Evolutionary conservation across 2,888 invertebrate species (phyloP).

Genomic region (Crioceris asparagi): DNA sequence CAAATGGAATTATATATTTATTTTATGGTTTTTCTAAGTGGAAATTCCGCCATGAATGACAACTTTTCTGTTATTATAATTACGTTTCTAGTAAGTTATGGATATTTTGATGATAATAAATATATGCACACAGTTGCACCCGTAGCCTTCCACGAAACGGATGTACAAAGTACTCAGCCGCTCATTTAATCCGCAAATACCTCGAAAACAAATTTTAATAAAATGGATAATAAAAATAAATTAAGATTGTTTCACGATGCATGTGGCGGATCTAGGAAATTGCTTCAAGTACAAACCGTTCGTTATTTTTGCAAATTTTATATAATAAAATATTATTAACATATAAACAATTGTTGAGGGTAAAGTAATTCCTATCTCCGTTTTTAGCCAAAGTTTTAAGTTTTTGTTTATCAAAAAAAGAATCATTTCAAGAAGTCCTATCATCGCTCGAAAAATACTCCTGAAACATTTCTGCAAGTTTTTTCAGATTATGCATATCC

Average conservation of each 20-base stretch:
- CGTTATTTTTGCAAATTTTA: slow-evolving; percentile 66
- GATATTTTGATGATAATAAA: too few species aligned
- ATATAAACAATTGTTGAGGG: slow-evolving; percentile 38
- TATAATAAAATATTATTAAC: slow-evolving; percentile 38
- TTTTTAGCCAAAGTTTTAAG: slow-evolving; percentile 28
- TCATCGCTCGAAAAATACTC: too few species aligned
- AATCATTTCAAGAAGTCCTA: too few species aligned
- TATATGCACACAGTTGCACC: slow-evolving; percentile 23
- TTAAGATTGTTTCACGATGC: slow-evolving; percentile 19
- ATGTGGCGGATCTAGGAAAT: slow-evolving; percentile 41
- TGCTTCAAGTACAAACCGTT: slow-evolving; percentile 62
- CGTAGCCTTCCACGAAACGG: slow-evolving; percentile 34
- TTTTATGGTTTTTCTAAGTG: too few species aligned
- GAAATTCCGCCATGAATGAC: too few species aligned
- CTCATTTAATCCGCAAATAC: slow-evolving; percentile 31
- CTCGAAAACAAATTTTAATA: too few species aligned
- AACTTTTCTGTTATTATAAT: too few species aligned
- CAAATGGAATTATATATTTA: too few species aligned
- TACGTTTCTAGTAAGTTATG: too few species aligned
- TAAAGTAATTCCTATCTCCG: slow-evolving; percentile 35
- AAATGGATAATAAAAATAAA: slow-evolving; percentile 18
- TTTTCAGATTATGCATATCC: too few species aligned
- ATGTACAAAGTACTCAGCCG: slow-evolving; percentile 33
- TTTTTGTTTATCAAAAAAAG: too few species aligned
- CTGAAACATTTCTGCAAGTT: too few species aligned